Base-by-base conservation (phyloP, 1,140 invertebrate species). In the Homalodisca vitripennis region DNA sequence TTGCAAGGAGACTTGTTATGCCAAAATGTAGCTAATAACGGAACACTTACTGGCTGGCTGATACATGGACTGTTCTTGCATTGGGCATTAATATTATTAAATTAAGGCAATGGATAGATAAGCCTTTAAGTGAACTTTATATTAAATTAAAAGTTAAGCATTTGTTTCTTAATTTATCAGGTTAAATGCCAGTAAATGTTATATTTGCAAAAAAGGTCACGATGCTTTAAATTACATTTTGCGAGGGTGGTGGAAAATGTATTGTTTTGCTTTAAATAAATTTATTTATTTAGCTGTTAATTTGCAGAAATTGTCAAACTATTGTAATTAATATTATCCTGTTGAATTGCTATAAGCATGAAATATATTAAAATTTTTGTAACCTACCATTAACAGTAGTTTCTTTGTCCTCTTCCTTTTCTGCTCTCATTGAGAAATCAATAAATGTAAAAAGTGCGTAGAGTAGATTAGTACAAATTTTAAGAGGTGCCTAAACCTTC, bases 281-380 rank as follows among this genome's bases (percentile, higher is more conserved):
- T 20, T 27, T 27, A 60, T 30, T 12, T 60, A 60, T 30, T 27
- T 60, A 26, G 27, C 6, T 53, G 48, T 17, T 29, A 27, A 22
- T 26, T 29, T 26, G 55, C 22, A 60, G 22, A 60, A 27, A 27
- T 6, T 26, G 14, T 10, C 6, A 29, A 60, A 60, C 29, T 60
- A 60, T 27, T 30, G 27, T 60, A 60, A 27, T 60, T 60, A 60
- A 22, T 60, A 27, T 60, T 29, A 60, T 60, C 26, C 17, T 29
- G 26, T 60, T 60, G n/a, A 60, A 60, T 60, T 60, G 55, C 55
- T 60, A 60, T 24, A 30, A 60, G 55, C 55, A 60, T 60, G 55
- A 60, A 60, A 27, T 60, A 60, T 30, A 60, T 51, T 30, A 60
- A 26, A 60, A 27, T 60, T 60, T 60, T 60, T 60, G 55, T 60